Evolutionary conservation across 2,888 invertebrate species (phyloP).

Genomic region (Eulithis testata): DNA sequence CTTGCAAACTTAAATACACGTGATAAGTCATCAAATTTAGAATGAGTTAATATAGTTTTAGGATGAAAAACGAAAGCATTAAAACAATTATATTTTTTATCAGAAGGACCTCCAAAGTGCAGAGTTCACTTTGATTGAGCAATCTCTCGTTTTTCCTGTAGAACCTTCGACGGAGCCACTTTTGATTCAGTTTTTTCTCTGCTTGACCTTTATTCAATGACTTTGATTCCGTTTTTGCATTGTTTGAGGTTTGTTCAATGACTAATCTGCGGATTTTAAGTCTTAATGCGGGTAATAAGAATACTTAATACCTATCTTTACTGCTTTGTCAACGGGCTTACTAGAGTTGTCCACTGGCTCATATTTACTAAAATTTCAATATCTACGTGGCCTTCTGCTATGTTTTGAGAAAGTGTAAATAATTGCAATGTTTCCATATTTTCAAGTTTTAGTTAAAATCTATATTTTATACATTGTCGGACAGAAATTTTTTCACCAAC

Average conservation of each 20-base stretch:
- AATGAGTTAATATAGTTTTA: neutral
- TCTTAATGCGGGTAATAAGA: constrained; percentile 17
- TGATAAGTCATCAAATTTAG: no score
- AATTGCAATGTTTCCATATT: no score
- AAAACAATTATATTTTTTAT: constrained; percentile 14
- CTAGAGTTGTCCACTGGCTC: no score
- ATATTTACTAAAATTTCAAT: no score
- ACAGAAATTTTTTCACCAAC: neutral
- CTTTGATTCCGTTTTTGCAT: no score
- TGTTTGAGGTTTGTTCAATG: constrained; percentile 46
- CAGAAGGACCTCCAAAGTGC: constrained; percentile 16
- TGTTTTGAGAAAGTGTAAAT: no score
- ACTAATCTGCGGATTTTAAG: constrained; percentile 40
- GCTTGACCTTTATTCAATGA: neutral
- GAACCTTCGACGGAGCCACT: constrained; percentile 25
- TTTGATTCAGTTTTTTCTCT: constrained; percentile 42
- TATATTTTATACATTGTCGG: no score
- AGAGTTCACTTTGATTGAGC: constrained; percentile 19
- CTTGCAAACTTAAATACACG: no score
- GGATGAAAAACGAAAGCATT: constrained; percentile 15
- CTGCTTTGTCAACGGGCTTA: no score
- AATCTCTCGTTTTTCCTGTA: constrained; percentile 24
- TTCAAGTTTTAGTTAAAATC: neutral
- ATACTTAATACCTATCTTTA: neutral
- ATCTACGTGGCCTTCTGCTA: no score